Percentiles rank a stretch among this genome's conserved stretches.
Conservation (phyloP, 2,888 invertebrate species). For the Malthinus flaveolus region DNA sequence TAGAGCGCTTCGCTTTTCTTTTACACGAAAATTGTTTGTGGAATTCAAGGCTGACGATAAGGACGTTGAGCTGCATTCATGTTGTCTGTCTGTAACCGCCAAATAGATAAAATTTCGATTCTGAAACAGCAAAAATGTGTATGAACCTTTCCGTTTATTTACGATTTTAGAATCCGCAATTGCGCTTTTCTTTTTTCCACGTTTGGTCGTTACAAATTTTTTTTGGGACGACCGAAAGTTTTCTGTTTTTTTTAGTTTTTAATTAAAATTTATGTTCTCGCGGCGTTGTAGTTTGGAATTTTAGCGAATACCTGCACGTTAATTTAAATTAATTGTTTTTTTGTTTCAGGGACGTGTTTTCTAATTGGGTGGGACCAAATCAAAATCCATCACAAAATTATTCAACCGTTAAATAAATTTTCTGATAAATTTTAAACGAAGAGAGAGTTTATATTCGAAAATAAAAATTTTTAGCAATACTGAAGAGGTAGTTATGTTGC, state of each 20-base stretch:
- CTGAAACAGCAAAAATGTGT: no score
- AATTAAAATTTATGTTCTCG: neutral
- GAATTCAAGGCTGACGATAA: no score
- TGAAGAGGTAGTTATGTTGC: conserved; percentile 32
- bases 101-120: no score
- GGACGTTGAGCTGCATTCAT: no score
- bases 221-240: no score
- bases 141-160: no score
- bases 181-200: no score
- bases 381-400: conserved; percentile 78
- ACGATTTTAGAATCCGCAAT: no score
- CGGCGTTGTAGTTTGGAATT: neutral
- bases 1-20: no score
- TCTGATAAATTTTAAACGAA: conserved; percentile 19
- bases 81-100: no score
- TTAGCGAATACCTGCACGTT: neutral
- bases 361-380: conserved; percentile 86
- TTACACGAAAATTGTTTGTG: no score
- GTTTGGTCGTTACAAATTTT: no score
- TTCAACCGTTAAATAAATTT: conserved; percentile 75
- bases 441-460: conserved; percentile 39
- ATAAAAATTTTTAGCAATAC: conserved; percentile 38
- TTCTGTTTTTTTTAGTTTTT: conserved; percentile 2
- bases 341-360: conserved; percentile 83
- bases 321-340: conserved; percentile 35